These are phyloP conservation scores for Microctonus hyperodae DNA, from an alignment of 2,888 invertebrate genomes.

Conservation along the genomic window DNA sequence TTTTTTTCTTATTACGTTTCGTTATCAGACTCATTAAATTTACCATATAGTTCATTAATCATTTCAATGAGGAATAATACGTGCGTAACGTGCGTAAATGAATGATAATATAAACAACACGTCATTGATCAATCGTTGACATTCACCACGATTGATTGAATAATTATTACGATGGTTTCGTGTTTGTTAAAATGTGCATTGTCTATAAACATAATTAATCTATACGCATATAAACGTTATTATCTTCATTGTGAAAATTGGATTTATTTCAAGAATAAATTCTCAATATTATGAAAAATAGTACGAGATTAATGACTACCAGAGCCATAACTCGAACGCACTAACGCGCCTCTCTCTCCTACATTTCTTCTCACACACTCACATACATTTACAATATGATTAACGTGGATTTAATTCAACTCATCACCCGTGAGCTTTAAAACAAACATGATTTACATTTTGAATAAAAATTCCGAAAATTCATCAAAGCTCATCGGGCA, in stretches of 20 bases:
- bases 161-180: neutral
- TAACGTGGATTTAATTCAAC: slow-evolving; percentile 21
- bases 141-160: neutral
- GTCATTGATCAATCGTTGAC: neutral
- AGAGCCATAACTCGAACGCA: slow-evolving; percentile 21
- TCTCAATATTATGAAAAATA: slow-evolving; percentile 14
- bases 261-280: neutral
- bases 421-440: slow-evolving; percentile 30
- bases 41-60: neutral
- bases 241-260: neutral
- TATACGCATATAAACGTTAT: neutral
- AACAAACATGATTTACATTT: slow-evolving; percentile 38
- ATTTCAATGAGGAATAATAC: neutral
- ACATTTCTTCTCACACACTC: neutral
- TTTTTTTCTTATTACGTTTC: neutral
- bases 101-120: neutral
- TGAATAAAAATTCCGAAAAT: slow-evolving; percentile 40
- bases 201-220: neutral
- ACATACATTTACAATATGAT: slow-evolving; percentile 20
- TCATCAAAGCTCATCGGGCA: slow-evolving; percentile 31
- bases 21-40: neutral
- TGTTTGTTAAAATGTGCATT: neutral
- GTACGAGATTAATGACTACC: slow-evolving; percentile 17
- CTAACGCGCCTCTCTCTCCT: neutral
- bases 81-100: neutral